phyloP scores from a whole-genome alignment of 2,113 vertebrate genomes.

The Atractosteus spatula region DNA sequence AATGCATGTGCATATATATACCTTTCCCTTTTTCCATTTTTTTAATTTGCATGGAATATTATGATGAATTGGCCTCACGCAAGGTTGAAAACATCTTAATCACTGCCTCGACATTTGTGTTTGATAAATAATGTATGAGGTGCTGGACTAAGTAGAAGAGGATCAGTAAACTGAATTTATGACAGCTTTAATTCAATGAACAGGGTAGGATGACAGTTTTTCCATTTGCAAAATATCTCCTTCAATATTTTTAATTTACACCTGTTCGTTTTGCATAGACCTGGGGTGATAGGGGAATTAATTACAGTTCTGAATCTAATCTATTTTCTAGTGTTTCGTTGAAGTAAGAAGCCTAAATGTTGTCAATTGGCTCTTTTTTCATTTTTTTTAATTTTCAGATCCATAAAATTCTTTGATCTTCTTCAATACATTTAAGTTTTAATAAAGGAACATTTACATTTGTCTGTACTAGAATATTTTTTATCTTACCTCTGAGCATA shows the following conservation, averaged over 20 bases:
- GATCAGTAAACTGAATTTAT: slow-evolving; percentile 54
- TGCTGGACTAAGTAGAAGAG: slow-evolving; percentile 53
- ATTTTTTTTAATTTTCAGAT: too few relatives aligned
- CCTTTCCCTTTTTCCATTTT: not conserved
- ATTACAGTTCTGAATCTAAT: not conserved
- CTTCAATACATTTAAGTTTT: too few relatives aligned
- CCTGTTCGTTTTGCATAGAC: slow-evolving; percentile 21
- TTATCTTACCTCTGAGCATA: too few relatives aligned
- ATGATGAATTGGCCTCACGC: slow-evolving; percentile 65
- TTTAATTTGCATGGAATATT: slow-evolving; percentile 50
- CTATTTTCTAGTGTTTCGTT: too few relatives aligned
- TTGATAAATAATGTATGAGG: slow-evolving; percentile 58
- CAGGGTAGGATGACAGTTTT: slow-evolving; percentile 22
- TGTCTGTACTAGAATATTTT: too few relatives aligned
- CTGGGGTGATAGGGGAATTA: not conserved
- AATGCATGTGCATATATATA: too few relatives aligned
- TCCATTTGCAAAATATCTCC: slow-evolving; percentile 25
- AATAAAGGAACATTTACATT: too few relatives aligned
- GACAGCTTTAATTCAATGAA: slow-evolving; percentile 47
- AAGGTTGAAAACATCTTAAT: slow-evolving; percentile 69
- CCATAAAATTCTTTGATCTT: too few relatives aligned
- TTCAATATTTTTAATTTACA: slow-evolving; percentile 41
- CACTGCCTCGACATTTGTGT: slow-evolving; percentile 54
- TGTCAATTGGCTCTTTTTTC: too few relatives aligned
- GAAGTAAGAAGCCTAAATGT: too few relatives aligned